Evolutionary conservation across 2,888 invertebrate genomes (phyloP), one percentile per base, ranked within the genome.

Genomic region (Nephrotoma flavescens): DNA sequence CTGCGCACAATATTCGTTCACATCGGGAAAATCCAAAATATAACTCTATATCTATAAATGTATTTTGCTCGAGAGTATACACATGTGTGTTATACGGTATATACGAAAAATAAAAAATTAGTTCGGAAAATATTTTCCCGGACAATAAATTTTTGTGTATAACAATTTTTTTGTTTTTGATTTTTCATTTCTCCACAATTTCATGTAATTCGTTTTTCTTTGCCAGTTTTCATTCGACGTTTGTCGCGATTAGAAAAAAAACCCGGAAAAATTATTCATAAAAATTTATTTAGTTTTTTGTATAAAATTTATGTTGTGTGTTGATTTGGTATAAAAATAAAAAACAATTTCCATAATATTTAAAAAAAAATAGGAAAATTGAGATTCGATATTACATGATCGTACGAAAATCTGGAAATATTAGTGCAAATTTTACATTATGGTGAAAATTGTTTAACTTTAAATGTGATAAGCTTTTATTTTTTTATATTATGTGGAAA

Each of bases 151-250:
- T 15, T 57, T 31, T 31, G 31, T 31, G 31, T 31, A 15, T 6
- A 57, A 57, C 6, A 57, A 15, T 83, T 83, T 83, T n/a, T 83
- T 83, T 83, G 41, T 41, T 84, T 84, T 84, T 84, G 41, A 84
- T 84, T 84, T 84, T 84, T 84, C 71, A 71, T 84, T 84, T 84
- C 84, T 42, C 84, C 84, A 84, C 42, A 84, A 42, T 42, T 42
- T 12, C 42, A 15, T 84, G n/a, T 84, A 84, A 84, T 84, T 84
- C 84, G 84, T 84, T 84, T 84, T 84, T 84, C 84, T 84, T 84
- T 84, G 84, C 84, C 84, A 84, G 84, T 84, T 84, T 84, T 42
- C 84, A 42, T 84, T 84, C 84, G 84, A 84, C 84, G 42, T 84
- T 84, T 41, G 84, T 84, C 84, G 84, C 84, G 84, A 42, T 42